Base-by-base conservation (phyloP, 2,888 invertebrate species). In the Formica aserva region DNA sequence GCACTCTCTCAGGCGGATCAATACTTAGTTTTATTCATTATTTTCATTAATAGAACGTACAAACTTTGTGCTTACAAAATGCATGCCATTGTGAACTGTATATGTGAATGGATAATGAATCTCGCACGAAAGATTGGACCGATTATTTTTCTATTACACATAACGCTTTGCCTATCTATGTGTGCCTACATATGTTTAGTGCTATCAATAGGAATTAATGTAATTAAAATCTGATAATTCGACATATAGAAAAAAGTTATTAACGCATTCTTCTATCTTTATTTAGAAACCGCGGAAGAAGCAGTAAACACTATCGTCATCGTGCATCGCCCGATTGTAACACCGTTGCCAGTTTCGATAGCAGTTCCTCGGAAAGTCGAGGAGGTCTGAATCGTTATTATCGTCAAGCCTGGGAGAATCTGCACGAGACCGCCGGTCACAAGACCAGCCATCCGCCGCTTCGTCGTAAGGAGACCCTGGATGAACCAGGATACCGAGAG, bases 381-480 rank as follows among this genome's bases (percentile, higher is more conserved):
- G 96, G 96, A 26, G 97, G 98, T 48, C 96, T 98, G 86, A 98
- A 98, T 94, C 96, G 98, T 84, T 98, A 98, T 95, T 98, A 98
- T 95, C 96, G 98, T 41, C 97, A 98, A 94, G 98, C 98, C 3
- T 98, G 98, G 98, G 98, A 98, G 94, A 98, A 98, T 94, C 96
- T 98, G 3, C 98, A 98, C 94, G 98, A 98, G 94, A 97, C 97
- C 5, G 96, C 97, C 4, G 97, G 96, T 1, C 96, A 96, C 32
- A 97, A 96, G 92, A 92, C 94, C 1, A 95, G 95, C 93, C 97
- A 96, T 91, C 95, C 95, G 92, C 96, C 96, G 0, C 94, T 97
- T 72, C 95, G 96, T 72, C 96, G 97, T 80, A 97, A 97, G 94
- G 97, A 97, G 91, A 97, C 97, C 52, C 94, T 97, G 92, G 97